Evolutionary conservation across 2,113 vertebrate species (phyloP).

Genomic region (Isurus oxyrinchus): DNA sequence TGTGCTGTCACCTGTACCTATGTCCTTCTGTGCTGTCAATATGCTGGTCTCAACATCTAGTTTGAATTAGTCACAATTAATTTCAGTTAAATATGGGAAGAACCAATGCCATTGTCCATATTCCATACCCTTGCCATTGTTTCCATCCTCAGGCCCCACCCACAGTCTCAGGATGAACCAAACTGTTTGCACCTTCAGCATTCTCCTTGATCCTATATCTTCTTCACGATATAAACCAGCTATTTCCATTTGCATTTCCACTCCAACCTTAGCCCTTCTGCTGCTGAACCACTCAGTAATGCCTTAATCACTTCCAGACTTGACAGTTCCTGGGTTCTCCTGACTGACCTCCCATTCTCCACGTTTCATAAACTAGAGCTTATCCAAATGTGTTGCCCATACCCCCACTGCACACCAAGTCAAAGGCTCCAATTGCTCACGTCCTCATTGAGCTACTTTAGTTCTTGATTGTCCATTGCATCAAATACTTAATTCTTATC

Average conservation of each 20-base stretch:
- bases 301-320: not conserved
- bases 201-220: not conserved
- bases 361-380: not conserved
- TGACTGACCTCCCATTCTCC: not conserved
- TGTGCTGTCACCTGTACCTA: not conserved
- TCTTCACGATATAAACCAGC: not conserved
- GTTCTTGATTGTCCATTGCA: not conserved
- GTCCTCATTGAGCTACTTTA: not conserved
- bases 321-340: too few species aligned
- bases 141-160: not conserved
- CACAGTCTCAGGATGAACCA: not conserved
- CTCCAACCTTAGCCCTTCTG: not conserved
- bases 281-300: not conserved
- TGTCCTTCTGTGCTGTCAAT: not conserved
- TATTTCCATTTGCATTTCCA: not conserved
- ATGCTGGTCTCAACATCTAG: not conserved
- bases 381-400: not conserved
- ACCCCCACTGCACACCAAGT: not conserved
- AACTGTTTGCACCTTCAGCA: not conserved
- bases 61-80: not conserved
- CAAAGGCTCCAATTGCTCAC: not conserved
- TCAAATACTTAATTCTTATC: not conserved
- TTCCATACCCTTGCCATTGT: not conserved
- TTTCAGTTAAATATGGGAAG: not conserved
- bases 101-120: not conserved